Evolutionary conservation across 2,888 invertebrate genomes (phyloP).

Genomic region (Boloria selene): DNA sequence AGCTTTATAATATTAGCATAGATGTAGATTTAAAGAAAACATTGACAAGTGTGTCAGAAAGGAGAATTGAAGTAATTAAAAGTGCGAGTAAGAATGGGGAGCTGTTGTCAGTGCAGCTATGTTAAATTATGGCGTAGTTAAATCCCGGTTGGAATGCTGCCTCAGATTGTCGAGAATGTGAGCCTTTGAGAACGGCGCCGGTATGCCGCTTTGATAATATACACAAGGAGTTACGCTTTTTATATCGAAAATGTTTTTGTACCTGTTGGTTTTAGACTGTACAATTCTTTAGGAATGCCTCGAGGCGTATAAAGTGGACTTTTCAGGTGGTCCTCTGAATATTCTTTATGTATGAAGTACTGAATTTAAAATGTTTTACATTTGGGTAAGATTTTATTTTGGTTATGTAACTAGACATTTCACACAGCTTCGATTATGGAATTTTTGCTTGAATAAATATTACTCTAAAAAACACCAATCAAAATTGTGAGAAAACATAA

Average conservation of each 20-base stretch:
- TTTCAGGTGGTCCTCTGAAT: slow-evolving; percentile 8
- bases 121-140: slow-evolving; percentile 51
- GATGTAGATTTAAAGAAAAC: slow-evolving; percentile 5
- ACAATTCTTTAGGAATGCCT: slow-evolving; percentile 26
- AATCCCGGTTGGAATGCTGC: slow-evolving; percentile 50
- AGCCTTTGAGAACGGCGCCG: slow-evolving; percentile 44
- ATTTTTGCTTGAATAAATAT: too few species aligned
- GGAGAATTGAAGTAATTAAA: slow-evolving; percentile 17
- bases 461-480: too few species aligned
- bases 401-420: not conserved
- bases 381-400: not conserved
- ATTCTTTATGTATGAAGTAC: slow-evolving; percentile 14
- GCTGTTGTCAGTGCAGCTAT: slow-evolving; percentile 42
- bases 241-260: slow-evolving; percentile 40
- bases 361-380: not conserved
- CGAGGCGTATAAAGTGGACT: slow-evolving; percentile 17
- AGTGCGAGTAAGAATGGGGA: slow-evolving; percentile 34
- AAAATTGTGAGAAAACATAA: too few species aligned
- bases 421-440: not conserved
- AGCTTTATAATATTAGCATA: too few species aligned
- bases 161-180: slow-evolving; percentile 47
- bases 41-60: slow-evolving; percentile 10
- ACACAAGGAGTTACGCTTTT: slow-evolving; percentile 43
- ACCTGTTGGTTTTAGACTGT: slow-evolving; percentile 15
- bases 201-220: slow-evolving; percentile 45